Evolutionary conservation across 2,113 vertebrate species (phyloP), one percentile per base, ranked within the genome.

Genomic region (Pseudolaguvia tuberculata): DNA sequence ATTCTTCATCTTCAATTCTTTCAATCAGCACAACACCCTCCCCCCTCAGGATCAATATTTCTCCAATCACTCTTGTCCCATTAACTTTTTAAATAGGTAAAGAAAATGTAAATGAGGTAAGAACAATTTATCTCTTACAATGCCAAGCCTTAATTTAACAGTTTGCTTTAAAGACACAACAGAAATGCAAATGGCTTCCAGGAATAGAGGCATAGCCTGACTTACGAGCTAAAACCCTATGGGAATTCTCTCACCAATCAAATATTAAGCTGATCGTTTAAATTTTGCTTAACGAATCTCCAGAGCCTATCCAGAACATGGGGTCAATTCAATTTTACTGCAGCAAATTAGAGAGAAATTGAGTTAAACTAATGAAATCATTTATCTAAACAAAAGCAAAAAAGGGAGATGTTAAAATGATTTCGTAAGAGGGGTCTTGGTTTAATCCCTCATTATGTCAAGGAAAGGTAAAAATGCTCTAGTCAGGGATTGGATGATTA

Each of bases 51-150:
- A 78, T 78, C 72, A 71, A 75, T 75, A 72, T 29, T 35, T 67
- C 70, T 58, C 75, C 72, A 78, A 71, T 74, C 62, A 73, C 50
- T 7, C 3, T 56, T 61, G 42, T 78, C 47, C 59, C 52, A 78
- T 59, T 71, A 51, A 67, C 66, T 59, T 74, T 52, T 29, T 74
- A 79, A 79, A 57, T 29, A 74, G 47, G 62, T 72, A 58, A 58
- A 74, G 39, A 59, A 70, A n/a, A 59, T 61, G 65, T 29, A 75
- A 35, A 70, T 67, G 62, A 71, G 70, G 4, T 5, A 17, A 45
- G 42, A 35, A 62, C 39, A 72, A 65, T 50, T 0, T 14, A n/a
- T 51, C 9, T 20, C 18, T 3, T 70, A 58, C 8, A 66, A 25
- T 50, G 25, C 31, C 25, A 62, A 73, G 20, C 20, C 39, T 18